These are phyloP conservation scores for Micronycteris hirsuta DNA, from an alignment of 2,113 vertebrate genomes.

Conservation along the genomic window DNA sequence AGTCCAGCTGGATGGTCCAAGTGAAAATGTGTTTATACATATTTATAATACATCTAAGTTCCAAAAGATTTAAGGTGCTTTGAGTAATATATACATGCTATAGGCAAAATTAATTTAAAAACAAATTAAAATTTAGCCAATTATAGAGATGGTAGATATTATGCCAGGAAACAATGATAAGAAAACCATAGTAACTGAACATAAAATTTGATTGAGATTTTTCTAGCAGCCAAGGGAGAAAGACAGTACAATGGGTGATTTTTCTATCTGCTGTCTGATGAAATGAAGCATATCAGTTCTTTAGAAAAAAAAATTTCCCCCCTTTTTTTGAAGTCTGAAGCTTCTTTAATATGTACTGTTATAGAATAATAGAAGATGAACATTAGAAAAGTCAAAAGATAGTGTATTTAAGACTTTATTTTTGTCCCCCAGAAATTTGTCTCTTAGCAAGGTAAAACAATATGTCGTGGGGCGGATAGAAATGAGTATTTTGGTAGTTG, in stretches of 20 bases:
- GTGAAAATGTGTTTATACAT: neutral
- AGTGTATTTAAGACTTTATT: neutral
- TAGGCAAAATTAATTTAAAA: neutral
- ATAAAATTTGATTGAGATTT: neutral
- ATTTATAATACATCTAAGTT: neutral
- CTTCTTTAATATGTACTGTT: neutral
- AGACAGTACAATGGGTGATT: neutral
- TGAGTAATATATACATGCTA: neutral
- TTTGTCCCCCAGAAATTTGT: neutral
- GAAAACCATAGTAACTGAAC: neutral
- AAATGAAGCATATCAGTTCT: neutral
- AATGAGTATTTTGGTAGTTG: neutral
- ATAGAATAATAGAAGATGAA: neutral
- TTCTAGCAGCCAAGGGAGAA: neutral
- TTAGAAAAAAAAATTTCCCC: neutral
- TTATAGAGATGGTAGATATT: neutral
- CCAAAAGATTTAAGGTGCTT: neutral
- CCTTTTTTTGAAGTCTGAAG: neutral
- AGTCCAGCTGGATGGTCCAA: neutral
- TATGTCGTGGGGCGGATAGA: neutral
- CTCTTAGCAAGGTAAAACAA: neutral
- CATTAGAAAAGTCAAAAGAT: neutral
- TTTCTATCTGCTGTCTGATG: neutral
- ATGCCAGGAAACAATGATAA: neutral
- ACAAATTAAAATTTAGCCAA: neutral